Base-by-base conservation (phyloP, 37 sponge, comb jelly and placozoan genomes). In the Halichondria panicea region DNA sequence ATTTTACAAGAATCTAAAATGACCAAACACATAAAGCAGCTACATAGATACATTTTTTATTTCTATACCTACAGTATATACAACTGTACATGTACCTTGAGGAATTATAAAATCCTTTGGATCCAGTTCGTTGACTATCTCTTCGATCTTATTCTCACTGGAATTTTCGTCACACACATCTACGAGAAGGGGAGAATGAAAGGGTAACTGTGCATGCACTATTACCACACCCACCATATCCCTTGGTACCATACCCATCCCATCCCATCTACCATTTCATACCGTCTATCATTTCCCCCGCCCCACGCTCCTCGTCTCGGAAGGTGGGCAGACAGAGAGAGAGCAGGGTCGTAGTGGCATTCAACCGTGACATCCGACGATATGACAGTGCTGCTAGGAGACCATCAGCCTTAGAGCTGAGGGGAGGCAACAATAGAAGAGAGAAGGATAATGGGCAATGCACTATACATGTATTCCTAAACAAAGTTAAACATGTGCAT, bases 371-470 rank as follows among this genome's bases (percentile, higher is more conserved):
- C 48, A 68, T 56, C 64, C 78, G 64, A 32, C 86, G 79, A 22
- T 85, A 78, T 9, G 62, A 30, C 18, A 85, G 80, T 0, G 78
- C 50, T 12, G 64, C 41, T 9, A 63, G 64, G 11, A 85, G 64
- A 53, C 86, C 86, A 27, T 78, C 66, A 33, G 78, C 86, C 54
- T 39, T 30, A 30, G 67, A 79, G 55, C 86, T 85, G 62, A 13
- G 13, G 11, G 0, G 43, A 59, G 22, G 22, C 7, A 18, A 60
- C 25, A 60, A 60, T 24, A 60, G 22, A 48, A 48, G 15, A 48
- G 11, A 18, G n/a, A n/a, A n/a, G n/a, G n/a, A n/a, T n/a, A n/a
- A n/a, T n/a, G n/a, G n/a, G n/a, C n/a, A n/a, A n/a, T n/a, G n/a
- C n/a, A n/a, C n/a, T n/a, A n/a, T n/a, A n/a, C n/a, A n/a, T n/a